phyloP scores from a whole-genome alignment of 2,888 invertebrate species.

The Amiota minor region DNA sequence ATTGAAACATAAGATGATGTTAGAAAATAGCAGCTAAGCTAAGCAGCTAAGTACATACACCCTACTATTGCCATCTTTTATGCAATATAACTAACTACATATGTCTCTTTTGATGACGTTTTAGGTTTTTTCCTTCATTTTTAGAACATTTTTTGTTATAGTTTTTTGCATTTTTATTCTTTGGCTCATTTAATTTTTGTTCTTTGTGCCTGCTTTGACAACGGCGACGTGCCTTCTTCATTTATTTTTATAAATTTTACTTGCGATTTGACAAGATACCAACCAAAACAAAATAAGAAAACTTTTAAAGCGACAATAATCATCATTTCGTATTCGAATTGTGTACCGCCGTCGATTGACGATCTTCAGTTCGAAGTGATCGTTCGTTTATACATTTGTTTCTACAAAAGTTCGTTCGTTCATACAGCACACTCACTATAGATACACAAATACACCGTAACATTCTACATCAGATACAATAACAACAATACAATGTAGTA shows the following conservation, averaged over 20 bases:
- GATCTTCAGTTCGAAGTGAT: not conserved
- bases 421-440: slow-evolving; percentile 2
- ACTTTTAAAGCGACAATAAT: slow-evolving; percentile 19
- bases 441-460: not conserved
- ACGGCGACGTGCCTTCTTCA: slow-evolving; percentile 1
- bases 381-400: slow-evolving; percentile 4
- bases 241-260: not conserved
- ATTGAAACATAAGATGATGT: too few species aligned
- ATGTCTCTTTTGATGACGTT: not conserved
- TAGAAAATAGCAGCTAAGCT: too few species aligned
- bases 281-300: slow-evolving; percentile 10
- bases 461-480: slow-evolving; percentile 9
- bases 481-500: slow-evolving; percentile 24
- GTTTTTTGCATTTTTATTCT: not conserved
- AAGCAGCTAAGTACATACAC: too few species aligned
- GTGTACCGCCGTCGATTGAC: slow-evolving; percentile 25
- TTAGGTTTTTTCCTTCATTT: not conserved
- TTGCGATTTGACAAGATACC: slow-evolving; percentile 14
- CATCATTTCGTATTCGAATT: slow-evolving; percentile 39
- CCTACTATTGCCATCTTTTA: too few species aligned
- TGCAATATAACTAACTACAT: too few species aligned
- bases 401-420: not conserved
- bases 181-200: not conserved
- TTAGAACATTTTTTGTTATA: not conserved
- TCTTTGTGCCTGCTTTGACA: not conserved